Evolutionary conservation across 2,113 vertebrate genomes (phyloP), one percentile per base, ranked within the genome.

Genomic region (Monopterus albus): DNA sequence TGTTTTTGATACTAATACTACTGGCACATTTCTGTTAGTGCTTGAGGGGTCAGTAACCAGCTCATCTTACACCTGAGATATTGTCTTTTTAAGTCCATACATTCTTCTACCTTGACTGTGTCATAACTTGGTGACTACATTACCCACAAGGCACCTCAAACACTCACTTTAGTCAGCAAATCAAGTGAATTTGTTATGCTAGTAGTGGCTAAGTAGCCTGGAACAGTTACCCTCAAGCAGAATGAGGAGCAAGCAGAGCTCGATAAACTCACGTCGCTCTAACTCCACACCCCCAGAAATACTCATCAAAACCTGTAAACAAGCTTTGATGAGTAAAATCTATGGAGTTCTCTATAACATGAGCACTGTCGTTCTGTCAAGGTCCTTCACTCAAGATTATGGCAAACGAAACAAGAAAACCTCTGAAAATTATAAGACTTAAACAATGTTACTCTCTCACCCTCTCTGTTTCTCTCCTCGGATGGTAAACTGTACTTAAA

Each of bases 401-500:
- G 15, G 38, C 25, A 9, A 14, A 31, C 33, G n/a, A 39, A 35
- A 15, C 36, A 23, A 10, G 1, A 7, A 13, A 18, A n/a, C 4
- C 17, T 3, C 15, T 8, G 15, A 28, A 52, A 40, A 43, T 45
- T 38, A 53, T 42, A 21, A n/a, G n/a, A 47, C 8, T 46, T 39
- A 50, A 51, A 42, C 31, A 77, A 67, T 13, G 4, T 46, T 20
- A 36, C 65, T 53, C 23, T 21, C 58, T 18, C 14, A 39, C 29
- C 8, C 5, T 31, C 12, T 60, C 25, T 57, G 33, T 43, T 8
- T 43, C 47, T 58, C 7, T 62, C 38, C 25, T 62, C 35, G 12
- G 56, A 35, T 3, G 31, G 60, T 80, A 55, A 72, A 79, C 50
- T 62, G 57, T 62, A 46, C 55, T 83, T 83, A 55, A 53, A 80